Evolutionary conservation across 2,888 invertebrate genomes (phyloP), one percentile per base, ranked within the genome.

Genomic region (Lithodes maja): DNA sequence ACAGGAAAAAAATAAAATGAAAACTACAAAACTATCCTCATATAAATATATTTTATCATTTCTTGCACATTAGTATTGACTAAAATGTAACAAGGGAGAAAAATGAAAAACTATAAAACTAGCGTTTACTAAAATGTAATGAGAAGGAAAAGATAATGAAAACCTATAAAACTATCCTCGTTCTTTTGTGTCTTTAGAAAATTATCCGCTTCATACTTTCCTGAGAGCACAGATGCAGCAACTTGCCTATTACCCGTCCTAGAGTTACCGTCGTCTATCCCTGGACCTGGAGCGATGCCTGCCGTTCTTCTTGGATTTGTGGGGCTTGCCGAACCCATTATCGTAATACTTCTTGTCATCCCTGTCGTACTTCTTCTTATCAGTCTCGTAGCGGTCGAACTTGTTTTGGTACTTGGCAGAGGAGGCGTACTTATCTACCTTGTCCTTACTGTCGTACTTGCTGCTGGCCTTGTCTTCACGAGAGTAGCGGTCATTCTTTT

Each of bases 291-390:
- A 91, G 81, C 91, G 53, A 77, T 90, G 90, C 7, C 90, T 85
- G n/a, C 83, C 86, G 9, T 88, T 85, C 75, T 90, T 91, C 55
- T 91, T 91, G 15, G 90, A 82, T 78, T 89, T 90, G 83, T 90
- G 91, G 2, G 89, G 86, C 52, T 91, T 90, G 7, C 90, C 90
- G 68, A 90, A 91, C 49, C 90, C 91, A 49, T 91, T 90, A 54
- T 90, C 91, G 55, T 91, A 90, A 55, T 90, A 87, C 79, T 90
- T 90, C 84, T 91, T 91, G 17, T 84, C 86, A 50, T 89, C 90
- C 17, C 85, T 80, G 5, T 85, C 61, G 2, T 89, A 85, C 3
- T 89, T 85, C 71, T 89, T 89, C 79, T 89, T 89, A 9, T 89
- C 89, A 3, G 77, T 77, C 1, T 86, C 89, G 33, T 89, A 89